Percentiles rank a stretch among this genome's conserved stretches.
Evolutionary conservation across 2,797 vertebrate species (phyloP).

Genomic region (Lepus townsendii): DNA sequence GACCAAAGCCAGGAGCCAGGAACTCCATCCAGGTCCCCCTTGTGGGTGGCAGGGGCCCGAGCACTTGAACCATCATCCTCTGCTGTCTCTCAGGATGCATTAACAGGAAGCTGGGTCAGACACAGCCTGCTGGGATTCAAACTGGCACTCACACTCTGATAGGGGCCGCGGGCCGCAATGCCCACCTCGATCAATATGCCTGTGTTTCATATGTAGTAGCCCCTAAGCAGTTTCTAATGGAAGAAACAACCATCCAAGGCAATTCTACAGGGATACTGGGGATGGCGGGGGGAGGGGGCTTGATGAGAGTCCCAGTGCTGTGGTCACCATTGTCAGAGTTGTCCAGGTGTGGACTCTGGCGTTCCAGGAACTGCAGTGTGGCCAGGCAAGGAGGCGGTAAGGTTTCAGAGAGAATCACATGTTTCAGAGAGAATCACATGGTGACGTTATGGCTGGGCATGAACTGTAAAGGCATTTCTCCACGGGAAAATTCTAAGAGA

Average conservation of each 20-base stretch:
- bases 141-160: too few species aligned
- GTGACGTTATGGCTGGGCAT: background rate
- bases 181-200: too few species aligned
- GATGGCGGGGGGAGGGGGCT: too few species aligned
- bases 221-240: background rate
- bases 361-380: background rate
- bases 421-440: background rate
- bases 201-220: too few species aligned
- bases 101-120: too few species aligned
- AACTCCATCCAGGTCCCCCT: too few species aligned
- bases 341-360: background rate
- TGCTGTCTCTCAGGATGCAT: too few species aligned
- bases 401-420: background rate
- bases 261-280: background rate
- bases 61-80: too few species aligned
- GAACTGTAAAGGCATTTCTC: background rate
- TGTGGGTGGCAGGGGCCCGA: too few species aligned
- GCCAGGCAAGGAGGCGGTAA: background rate
- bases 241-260: background rate
- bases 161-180: too few species aligned
- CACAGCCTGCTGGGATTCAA: too few species aligned
- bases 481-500: background rate
- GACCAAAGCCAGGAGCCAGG: too few species aligned
- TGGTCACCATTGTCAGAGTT: background rate
- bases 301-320: background rate